A percentile compares a stretch with the other conserved stretches of the same genome.
Evolutionary conservation across 2,797 vertebrate species (phyloP).

Genomic region (Etheostoma perlongum): DNA sequence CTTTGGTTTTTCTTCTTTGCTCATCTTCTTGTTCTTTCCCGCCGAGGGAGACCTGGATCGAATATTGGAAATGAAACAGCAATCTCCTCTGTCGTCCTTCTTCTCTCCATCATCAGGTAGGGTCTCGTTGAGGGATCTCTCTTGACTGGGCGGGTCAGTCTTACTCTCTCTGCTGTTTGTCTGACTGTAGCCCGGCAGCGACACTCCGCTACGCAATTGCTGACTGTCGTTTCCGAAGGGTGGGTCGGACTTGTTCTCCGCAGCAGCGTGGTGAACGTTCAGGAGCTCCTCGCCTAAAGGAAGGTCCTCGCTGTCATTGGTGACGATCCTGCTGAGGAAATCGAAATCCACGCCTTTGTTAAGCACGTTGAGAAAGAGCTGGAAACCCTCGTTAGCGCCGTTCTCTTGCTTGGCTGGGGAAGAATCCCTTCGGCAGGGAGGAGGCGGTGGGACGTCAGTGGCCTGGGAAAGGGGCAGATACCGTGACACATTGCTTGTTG

Average conservation of each 20-base stretch:
- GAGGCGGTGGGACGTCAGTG: neutral
- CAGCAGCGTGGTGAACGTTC: neutral
- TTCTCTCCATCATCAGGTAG: conserved; percentile 1
- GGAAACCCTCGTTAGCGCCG: conserved; percentile 56
- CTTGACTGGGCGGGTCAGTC: neutral
- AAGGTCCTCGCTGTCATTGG: conserved; percentile 42
- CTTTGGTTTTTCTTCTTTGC: neutral
- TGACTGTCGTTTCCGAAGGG: neutral
- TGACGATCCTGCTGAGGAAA: conserved; percentile 68
- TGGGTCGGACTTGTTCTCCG: neutral
- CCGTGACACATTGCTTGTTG: neutral
- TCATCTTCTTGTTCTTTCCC: conserved; percentile 13
- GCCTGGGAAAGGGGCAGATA: conserved; percentile 38
- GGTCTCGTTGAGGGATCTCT: neutral
- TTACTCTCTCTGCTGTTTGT: conserved; percentile 16
- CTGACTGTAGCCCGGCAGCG: neutral
- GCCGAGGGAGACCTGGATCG: conserved; percentile 22
- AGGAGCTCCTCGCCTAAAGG: neutral
- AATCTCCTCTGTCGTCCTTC: neutral
- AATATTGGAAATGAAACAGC: neutral
- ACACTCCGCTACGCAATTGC: neutral
- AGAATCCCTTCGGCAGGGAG: neutral
- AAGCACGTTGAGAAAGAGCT: conserved; percentile 75
- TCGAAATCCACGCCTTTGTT: conserved; percentile 79
- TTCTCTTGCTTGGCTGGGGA: conserved; percentile 26